Percentiles rank a stretch among this genome's conserved stretches.
These are phyloP conservation scores for Eueides isabella DNA, from an alignment of 1,140 invertebrate genomes.

Conservation along the genomic window DNA sequence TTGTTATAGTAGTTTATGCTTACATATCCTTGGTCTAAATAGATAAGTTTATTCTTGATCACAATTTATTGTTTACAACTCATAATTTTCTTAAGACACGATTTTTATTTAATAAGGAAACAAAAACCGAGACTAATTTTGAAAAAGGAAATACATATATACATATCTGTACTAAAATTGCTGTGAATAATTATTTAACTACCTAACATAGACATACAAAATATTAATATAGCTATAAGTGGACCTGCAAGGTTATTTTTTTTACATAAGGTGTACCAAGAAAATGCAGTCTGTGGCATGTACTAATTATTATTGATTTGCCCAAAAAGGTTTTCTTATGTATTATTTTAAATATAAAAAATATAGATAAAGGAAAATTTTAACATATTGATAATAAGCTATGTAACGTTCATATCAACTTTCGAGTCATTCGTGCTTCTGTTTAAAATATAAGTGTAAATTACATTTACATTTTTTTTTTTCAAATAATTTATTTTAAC, in stretches of 20 bases:
- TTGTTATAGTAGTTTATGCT: background rate
- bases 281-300: slow-evolving; percentile 16
- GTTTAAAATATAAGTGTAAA: background rate
- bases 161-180: background rate
- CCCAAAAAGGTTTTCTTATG: background rate
- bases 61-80: background rate
- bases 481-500: too few relatives aligned
- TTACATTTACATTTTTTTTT: too few relatives aligned
- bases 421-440: background rate
- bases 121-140: background rate
- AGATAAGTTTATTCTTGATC: slow-evolving; percentile 26
- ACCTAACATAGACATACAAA: background rate
- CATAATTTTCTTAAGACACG: background rate
- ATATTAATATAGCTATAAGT: background rate
- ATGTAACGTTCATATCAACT: background rate
- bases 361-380: background rate
- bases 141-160: background rate
- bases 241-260: background rate
- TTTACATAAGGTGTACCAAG: background rate
- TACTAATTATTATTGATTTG: background rate
- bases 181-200: slow-evolving; percentile 3
- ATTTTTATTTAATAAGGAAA: background rate
- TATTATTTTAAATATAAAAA: background rate
- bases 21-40: slow-evolving; percentile 20
- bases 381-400: background rate